A percentile compares a stretch with the other conserved stretches of the same genome.
phyloP scores from a whole-genome alignment of 2,888 invertebrate species.

The Monoplex corrugatus region DNA sequence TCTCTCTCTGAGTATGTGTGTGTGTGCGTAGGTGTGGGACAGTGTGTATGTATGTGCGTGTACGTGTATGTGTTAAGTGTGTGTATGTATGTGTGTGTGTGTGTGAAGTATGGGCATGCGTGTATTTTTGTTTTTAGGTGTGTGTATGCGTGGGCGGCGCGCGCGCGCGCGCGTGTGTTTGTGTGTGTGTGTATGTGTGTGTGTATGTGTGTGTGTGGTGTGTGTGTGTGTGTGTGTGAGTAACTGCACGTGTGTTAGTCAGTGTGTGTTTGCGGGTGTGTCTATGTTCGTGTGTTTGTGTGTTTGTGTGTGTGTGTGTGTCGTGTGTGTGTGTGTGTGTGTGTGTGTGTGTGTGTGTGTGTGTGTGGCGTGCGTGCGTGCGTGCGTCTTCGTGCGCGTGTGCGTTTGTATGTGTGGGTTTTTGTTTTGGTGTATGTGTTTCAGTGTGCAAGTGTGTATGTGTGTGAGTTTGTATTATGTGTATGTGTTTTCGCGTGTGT shows the following conservation, averaged over 20 bases:
- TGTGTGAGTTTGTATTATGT: neutral
- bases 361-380: neutral
- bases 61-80: neutral
- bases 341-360: neutral
- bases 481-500: neutral
- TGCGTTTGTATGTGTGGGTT: no score
- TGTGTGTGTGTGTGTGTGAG: neutral
- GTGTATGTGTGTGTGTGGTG: constrained; percentile 6
- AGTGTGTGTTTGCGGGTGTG: no score
- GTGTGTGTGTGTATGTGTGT: constrained; percentile 22
- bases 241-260: no score
- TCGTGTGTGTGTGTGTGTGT: neutral
- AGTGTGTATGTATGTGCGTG: neutral
- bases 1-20: neutral
- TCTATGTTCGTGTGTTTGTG: neutral
- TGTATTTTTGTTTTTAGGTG: neutral
- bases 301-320: neutral
- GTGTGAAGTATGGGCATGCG: neutral
- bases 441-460: neutral
- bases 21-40: neutral
- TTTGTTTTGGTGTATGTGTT: no score
- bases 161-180: neutral
- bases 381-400: no score
- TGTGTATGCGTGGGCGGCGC: neutral
- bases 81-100: neutral